These are phyloP conservation scores for Neoascia interrupta DNA, from an alignment of 2,888 invertebrate genomes.

Conservation along the genomic window DNA sequence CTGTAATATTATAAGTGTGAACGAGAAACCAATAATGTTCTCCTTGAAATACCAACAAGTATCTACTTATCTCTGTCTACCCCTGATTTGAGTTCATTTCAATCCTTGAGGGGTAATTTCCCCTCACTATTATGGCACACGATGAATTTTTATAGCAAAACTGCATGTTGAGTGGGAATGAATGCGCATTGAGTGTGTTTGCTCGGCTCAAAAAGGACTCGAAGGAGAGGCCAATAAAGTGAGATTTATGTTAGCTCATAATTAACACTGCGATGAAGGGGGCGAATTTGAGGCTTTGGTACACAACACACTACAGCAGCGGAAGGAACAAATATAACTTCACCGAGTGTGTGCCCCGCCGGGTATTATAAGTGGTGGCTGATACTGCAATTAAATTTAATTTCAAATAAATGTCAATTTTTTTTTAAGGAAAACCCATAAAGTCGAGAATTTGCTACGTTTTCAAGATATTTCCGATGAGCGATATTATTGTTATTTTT, in stretches of 20 bases:
- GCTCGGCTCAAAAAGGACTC: constrained; percentile 45
- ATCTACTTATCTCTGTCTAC: constrained; percentile 53
- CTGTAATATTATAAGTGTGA: background rate
- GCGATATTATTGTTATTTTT: background rate
- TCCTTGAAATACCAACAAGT: background rate
- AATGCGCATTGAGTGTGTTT: constrained; percentile 19
- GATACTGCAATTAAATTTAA: constrained; percentile 76
- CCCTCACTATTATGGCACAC: constrained; percentile 47
- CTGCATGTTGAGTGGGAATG: constrained; percentile 21
- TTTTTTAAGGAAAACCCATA: constrained; percentile 45
- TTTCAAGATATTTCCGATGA: constrained; percentile 12
- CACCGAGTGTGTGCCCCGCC: too few species aligned
- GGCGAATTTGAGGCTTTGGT: too few species aligned
- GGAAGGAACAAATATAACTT: constrained; percentile 36
- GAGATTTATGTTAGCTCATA: constrained; percentile 62
- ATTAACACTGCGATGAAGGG: too few species aligned
- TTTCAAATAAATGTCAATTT: constrained; percentile 76
- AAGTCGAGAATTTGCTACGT: constrained; percentile 33
- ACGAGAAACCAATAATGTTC: background rate
- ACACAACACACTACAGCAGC: constrained; percentile 36
- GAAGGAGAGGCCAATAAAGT: constrained; percentile 49
- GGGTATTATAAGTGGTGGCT: constrained; percentile 23
- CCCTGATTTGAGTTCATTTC: constrained; percentile 47
- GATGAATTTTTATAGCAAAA: constrained; percentile 61
- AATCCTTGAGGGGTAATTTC: constrained; percentile 61